Conservation (phyloP, 2,888 invertebrate species). For the Cryptus viduatorius region DNA sequence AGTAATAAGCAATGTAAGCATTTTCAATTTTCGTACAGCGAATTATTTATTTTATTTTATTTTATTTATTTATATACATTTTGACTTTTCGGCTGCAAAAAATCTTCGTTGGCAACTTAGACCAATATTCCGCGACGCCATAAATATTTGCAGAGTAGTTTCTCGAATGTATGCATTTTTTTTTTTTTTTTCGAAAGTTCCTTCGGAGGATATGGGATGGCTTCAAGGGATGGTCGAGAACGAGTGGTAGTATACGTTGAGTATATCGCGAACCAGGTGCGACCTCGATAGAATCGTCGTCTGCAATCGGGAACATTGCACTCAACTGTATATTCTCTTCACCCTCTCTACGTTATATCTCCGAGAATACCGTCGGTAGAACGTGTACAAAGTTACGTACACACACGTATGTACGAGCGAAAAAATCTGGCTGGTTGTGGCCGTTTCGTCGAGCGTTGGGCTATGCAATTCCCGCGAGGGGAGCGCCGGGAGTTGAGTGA, state of each 20-base stretch:
- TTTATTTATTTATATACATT: too few relatives aligned
- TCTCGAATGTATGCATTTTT: too few relatives aligned
- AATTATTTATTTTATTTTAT: too few relatives aligned
- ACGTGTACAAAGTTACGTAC: conserved; percentile 36
- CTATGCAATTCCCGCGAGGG: conserved; percentile 57
- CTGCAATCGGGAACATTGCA: conserved; percentile 21
- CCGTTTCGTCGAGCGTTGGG: conserved; percentile 58
- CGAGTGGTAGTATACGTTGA: conserved; percentile 17
- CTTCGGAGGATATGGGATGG: background rate
- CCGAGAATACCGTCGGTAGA: conserved; percentile 23
- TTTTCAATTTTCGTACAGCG: too few relatives aligned
- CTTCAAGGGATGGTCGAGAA: background rate
- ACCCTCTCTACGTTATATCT: background rate
- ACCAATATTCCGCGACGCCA: too few relatives aligned
- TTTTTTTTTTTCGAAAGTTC: background rate
- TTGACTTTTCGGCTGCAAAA: too few relatives aligned
- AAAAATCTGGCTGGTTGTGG: conserved; percentile 63
- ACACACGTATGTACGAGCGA: conserved; percentile 27
- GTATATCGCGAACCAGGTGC: conserved; percentile 44
- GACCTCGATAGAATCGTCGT: conserved; percentile 44
- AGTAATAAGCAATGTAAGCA: too few relatives aligned
- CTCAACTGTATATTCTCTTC: background rate
- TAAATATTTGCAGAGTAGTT: too few relatives aligned
- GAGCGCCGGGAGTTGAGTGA: conserved; percentile 40
- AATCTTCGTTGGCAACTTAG: too few relatives aligned